Evolutionary conservation across 2,888 invertebrate species (phyloP).

Genomic region (Drosophila pseudotakahashii): DNA sequence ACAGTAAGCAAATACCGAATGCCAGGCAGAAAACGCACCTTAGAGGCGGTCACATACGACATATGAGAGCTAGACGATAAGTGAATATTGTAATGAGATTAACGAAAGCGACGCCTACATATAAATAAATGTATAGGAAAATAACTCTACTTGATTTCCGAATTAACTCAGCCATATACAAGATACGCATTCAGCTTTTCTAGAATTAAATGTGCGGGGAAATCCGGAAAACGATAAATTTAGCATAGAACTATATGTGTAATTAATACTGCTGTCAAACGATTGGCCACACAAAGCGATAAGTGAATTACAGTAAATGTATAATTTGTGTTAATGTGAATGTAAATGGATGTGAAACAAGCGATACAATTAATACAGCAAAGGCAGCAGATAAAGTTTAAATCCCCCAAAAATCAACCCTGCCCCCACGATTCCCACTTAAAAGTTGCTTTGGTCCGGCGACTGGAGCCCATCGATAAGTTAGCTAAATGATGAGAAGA

Average conservation of each 20-base stretch:
- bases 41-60: conserved; percentile 22
- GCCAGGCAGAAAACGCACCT: conserved; percentile 54
- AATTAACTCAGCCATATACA: conserved; percentile 34
- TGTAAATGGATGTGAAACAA: conserved; percentile 51
- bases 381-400: conserved; percentile 6
- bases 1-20: conserved; percentile 7
- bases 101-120: conserved; percentile 10
- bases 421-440: conserved; percentile 14
- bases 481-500: conserved; percentile 36
- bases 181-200: conserved; percentile 68
- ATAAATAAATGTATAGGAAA: conserved; percentile 37
- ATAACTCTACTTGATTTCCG: conserved; percentile 33
- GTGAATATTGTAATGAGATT: conserved; percentile 38
- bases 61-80: conserved; percentile 23
- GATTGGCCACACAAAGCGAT: conserved; percentile 59
- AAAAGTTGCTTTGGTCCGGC: conserved; percentile 45
- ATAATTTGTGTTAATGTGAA: conserved; percentile 41
- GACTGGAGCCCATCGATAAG: conserved; percentile 49
- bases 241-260: conserved; percentile 58
- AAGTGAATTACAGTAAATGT: conserved; percentile 56
- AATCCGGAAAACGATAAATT: conserved; percentile 7
- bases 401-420: neutral
- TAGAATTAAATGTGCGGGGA: conserved; percentile 56
- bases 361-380: conserved; percentile 17
- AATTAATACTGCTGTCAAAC: conserved; percentile 59